Percentiles rank a stretch among this genome's conserved stretches.
Conservation (phyloP, 2,888 invertebrate species). For the Xestia rhomboidea region DNA sequence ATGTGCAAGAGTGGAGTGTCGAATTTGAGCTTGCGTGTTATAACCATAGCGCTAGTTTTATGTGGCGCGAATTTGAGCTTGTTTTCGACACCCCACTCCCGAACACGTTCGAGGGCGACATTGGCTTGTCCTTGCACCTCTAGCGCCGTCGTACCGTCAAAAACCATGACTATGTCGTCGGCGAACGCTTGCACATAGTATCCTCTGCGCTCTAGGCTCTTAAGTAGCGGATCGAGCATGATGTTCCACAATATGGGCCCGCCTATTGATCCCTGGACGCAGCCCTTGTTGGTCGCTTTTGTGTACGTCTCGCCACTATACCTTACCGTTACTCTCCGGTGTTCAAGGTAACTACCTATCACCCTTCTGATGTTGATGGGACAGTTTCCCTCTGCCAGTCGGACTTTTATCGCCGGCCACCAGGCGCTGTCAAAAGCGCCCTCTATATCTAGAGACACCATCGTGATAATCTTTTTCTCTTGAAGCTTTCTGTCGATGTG, state of each 20-base stretch:
- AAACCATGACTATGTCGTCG: no score
- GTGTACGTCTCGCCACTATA: not conserved
- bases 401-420: not conserved
- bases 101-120: not conserved
- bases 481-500: not conserved
- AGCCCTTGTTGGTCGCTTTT: not conserved
- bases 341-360: not conserved
- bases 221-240: no score
- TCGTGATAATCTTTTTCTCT: not conserved
- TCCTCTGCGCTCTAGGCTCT: no score
- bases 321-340: not conserved
- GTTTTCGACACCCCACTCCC: not conserved
- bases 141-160: no score
- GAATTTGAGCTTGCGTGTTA: not conserved
- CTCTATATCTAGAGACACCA: not conserved
- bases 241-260: not conserved
- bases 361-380: not conserved
- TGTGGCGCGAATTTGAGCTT: constrained; percentile 11
- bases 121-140: no score
- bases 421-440: not conserved
- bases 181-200: no score
- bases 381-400: not conserved
- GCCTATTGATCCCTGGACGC: not conserved
- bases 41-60: not conserved
- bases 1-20: constrained; percentile 8